Evolutionary conservation across 1,140 invertebrate genomes (phyloP).

Genomic region (Druon quercuslanigerum): DNA sequence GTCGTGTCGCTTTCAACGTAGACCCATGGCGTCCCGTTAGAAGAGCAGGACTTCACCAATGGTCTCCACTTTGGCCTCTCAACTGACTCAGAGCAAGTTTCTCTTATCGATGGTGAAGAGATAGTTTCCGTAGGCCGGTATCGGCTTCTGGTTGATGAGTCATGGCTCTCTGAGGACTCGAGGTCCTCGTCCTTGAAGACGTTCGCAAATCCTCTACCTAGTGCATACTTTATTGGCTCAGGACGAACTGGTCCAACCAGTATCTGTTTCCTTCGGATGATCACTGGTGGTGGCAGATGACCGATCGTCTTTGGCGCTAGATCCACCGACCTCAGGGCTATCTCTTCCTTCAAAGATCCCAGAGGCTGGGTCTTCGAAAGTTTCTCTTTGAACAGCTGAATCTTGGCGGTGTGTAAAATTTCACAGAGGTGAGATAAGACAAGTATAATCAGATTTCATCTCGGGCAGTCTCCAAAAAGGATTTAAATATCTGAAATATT

Average conservation of each 20-base stretch:
- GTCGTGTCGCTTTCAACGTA: conserved; percentile 53
- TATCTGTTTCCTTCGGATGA: conserved; percentile 65
- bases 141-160: conserved; percentile 46
- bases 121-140: conserved; percentile 23
- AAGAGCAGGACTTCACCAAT: conserved; percentile 57
- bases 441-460: neutral
- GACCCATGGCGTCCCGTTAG: conserved; percentile 51
- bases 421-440: neutral
- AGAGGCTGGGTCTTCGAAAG: conserved; percentile 63
- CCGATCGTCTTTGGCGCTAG: conserved; percentile 45
- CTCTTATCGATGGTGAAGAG: conserved; percentile 8
- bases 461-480: conserved; percentile 33
- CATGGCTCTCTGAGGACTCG: conserved; percentile 55
- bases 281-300: conserved; percentile 63
- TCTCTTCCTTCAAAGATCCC: conserved; percentile 58
- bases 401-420: conserved; percentile 52
- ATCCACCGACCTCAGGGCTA: conserved; percentile 60
- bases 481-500: neutral
- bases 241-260: conserved; percentile 29
- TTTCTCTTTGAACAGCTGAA: conserved; percentile 62
- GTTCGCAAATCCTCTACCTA: conserved; percentile 50
- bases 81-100: neutral
- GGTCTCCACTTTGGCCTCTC: conserved; percentile 43
- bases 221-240: conserved; percentile 41
- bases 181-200: conserved; percentile 56